Evolutionary conservation across 2,888 invertebrate species (phyloP).

Genomic region (Pardosa pseudoannulata): DNA sequence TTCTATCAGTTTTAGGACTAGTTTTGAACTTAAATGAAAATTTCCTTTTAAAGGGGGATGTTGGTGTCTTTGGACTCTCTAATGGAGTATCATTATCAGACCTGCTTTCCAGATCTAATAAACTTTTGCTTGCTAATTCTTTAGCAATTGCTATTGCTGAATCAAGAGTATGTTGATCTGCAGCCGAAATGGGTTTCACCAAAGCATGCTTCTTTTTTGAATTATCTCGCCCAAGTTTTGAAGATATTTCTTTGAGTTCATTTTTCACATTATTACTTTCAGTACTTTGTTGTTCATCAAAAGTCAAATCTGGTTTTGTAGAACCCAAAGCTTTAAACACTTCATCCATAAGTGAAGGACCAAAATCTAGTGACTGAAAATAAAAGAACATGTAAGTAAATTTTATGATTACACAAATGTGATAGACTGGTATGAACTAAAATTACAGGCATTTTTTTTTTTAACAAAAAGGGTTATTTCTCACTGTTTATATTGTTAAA

Average conservation of each 20-base stretch:
- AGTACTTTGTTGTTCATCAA: slow-evolving; percentile 74
- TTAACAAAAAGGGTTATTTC: too few species aligned
- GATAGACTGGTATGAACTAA: too few species aligned
- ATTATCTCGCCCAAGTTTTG: slow-evolving; percentile 70
- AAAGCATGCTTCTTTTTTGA: slow-evolving; percentile 81
- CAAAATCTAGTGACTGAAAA: slow-evolving; percentile 79
- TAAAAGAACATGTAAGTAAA: background rate
- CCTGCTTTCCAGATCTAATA: slow-evolving; percentile 72
- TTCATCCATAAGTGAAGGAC: slow-evolving; percentile 92
- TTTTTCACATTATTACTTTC: slow-evolving; percentile 82
- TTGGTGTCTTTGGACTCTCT: slow-evolving; percentile 80
- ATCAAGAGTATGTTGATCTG: slow-evolving; percentile 93
- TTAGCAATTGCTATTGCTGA: slow-evolving; percentile 95
- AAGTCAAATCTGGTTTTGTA: slow-evolving; percentile 73
- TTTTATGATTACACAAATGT: too few species aligned
- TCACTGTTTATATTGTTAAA: too few species aligned
- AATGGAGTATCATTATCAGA: slow-evolving; percentile 59
- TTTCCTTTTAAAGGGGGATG: slow-evolving; percentile 85
- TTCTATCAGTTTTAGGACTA: slow-evolving; percentile 84
- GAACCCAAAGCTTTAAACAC: slow-evolving; percentile 84
- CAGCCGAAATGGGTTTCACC: slow-evolving; percentile 93
- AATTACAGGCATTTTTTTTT: too few species aligned
- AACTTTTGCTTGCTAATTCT: slow-evolving; percentile 86
- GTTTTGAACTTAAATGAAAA: slow-evolving; percentile 85
- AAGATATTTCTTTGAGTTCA: slow-evolving; percentile 82